Percentiles rank a stretch among this genome's conserved stretches.
phyloP scores from a whole-genome alignment of 1,140 invertebrate genomes.

The Aphelinus certus region DNA sequence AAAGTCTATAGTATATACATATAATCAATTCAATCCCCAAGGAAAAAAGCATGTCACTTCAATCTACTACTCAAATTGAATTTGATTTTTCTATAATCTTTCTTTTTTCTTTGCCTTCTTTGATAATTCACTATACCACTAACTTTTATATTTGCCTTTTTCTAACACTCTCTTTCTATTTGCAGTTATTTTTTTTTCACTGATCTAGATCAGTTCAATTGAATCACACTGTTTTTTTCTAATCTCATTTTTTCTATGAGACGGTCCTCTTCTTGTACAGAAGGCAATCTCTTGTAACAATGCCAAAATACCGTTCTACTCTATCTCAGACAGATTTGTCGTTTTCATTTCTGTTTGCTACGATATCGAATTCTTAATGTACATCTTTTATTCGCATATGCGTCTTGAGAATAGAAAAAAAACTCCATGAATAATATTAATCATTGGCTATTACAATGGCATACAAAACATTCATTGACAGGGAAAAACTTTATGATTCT shows the following conservation, averaged over 20 bases:
- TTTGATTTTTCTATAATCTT: not conserved
- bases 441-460: slow-evolving; percentile 56
- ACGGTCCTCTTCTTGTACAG: no score
- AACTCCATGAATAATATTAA: slow-evolving; percentile 10
- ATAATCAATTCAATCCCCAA: slow-evolving; percentile 56
- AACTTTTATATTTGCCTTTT: not conserved
- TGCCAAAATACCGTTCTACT: no score
- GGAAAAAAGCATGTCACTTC: slow-evolving; percentile 57
- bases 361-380: not conserved
- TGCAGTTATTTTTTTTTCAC: not conserved
- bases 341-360: not conserved
- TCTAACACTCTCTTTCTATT: not conserved
- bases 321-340: no score
- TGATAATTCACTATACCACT: not conserved
- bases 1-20: slow-evolving; percentile 56
- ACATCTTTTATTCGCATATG: not conserved
- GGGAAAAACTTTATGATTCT: slow-evolving; percentile 45
- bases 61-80: slow-evolving; percentile 41
- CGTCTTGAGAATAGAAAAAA: not conserved
- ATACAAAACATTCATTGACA: slow-evolving; percentile 58
- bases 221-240: not conserved
- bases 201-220: slow-evolving; percentile 6
- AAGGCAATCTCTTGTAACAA: no score
- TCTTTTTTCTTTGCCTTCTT: slow-evolving; percentile 12
- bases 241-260: no score